These are phyloP conservation scores for Samia ricini DNA, from an alignment of 1,140 invertebrate species.

Conservation along the genomic window DNA sequence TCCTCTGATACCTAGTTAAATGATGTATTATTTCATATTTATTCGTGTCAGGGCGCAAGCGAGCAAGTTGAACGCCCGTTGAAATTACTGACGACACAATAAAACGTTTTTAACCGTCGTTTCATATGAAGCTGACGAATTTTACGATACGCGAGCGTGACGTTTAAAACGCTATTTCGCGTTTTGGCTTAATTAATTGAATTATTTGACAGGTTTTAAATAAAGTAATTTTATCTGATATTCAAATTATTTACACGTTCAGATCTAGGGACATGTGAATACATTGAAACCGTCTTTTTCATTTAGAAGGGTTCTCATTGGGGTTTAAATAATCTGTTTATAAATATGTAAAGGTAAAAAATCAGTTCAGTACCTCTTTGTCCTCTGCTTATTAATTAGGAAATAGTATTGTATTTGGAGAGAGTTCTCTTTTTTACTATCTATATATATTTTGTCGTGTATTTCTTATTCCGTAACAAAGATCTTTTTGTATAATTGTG, in stretches of 20 bases:
- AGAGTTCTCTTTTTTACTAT: no score
- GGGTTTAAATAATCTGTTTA: no score
- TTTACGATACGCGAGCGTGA: constrained; percentile 11
- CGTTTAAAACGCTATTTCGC: constrained; percentile 8
- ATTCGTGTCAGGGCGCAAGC: not conserved
- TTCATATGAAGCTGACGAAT: constrained; percentile 12
- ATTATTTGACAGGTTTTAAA: constrained; percentile 10
- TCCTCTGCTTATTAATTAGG: no score
- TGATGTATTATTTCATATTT: not conserved
- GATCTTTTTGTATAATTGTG: no score
- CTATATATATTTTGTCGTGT: no score
- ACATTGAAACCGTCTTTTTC: no score
- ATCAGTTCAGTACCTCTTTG: no score
- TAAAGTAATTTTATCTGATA: not conserved
- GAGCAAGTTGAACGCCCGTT: not conserved
- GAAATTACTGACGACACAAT: constrained; percentile 7
- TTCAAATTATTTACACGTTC: not conserved
- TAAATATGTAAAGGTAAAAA: no score
- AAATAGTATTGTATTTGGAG: no score
- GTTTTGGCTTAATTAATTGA: constrained; percentile 16
- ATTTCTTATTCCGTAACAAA: no score
- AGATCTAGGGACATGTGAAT: not conserved
- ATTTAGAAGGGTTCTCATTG: no score
- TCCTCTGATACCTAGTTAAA: not conserved
- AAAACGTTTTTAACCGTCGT: constrained; percentile 21